Evolutionary conservation across 2,888 invertebrate genomes (phyloP).

Genomic region (Hartigia nigra): DNA sequence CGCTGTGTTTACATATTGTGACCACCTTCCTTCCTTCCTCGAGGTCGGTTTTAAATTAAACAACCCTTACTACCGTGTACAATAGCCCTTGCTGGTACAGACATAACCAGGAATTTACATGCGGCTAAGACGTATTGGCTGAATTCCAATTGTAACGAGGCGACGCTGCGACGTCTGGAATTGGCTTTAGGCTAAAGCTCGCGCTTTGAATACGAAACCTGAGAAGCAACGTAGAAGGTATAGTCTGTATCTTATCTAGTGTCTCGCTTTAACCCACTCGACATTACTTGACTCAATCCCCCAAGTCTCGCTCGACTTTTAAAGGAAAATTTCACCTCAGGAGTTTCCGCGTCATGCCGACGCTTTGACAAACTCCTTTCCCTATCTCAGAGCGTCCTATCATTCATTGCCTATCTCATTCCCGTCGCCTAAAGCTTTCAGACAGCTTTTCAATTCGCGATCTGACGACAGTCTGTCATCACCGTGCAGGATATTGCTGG

Average conservation of each 20-base stretch:
- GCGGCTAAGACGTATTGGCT: constrained; percentile 25
- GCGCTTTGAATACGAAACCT: constrained; percentile 25
- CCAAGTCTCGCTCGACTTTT: background rate
- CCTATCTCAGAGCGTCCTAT: background rate
- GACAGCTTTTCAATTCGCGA: background rate
- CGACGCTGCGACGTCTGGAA: constrained; percentile 29
- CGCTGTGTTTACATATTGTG: background rate
- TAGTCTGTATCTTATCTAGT: background rate
- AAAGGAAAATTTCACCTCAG: background rate
- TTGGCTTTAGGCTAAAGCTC: constrained; percentile 25
- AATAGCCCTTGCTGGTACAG: background rate
- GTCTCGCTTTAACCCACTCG: background rate
- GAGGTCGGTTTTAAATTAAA: background rate
- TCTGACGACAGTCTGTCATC: background rate
- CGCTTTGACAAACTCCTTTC: background rate
- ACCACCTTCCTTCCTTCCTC: background rate
- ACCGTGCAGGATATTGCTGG: background rate
- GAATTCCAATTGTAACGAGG: constrained; percentile 38
- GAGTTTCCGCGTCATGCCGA: background rate
- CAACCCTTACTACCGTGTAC: background rate
- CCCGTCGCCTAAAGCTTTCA: background rate
- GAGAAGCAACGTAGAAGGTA: constrained; percentile 1
- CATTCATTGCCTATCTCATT: background rate
- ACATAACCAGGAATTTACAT: constrained; percentile 9
- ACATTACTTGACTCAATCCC: background rate